These are phyloP conservation scores for Sinocyclocheilus anophthalmus DNA, from an alignment of 2,113 vertebrate genomes.

Conservation along the genomic window DNA sequence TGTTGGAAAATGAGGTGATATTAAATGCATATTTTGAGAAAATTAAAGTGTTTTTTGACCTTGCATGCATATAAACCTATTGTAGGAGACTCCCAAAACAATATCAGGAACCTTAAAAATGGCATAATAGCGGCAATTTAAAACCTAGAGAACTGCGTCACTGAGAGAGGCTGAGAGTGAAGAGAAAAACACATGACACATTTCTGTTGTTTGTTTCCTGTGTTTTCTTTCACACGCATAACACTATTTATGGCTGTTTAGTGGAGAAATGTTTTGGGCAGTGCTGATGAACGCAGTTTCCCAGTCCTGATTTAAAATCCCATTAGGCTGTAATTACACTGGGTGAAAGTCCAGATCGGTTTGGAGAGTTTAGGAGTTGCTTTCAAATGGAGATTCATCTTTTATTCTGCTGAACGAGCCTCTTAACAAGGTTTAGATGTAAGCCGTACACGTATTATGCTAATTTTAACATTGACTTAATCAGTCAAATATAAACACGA, in stretches of 20 bases:
- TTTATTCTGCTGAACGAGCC: constrained; percentile 30
- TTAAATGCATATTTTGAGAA: too few species aligned
- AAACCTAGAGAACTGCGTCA: not conserved
- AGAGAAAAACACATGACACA: not conserved
- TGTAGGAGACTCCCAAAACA: too few species aligned
- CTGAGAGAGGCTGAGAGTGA: too few species aligned
- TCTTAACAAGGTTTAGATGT: constrained; percentile 36
- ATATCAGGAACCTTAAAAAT: too few species aligned
- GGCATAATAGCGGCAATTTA: not conserved
- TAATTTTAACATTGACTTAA: not conserved
- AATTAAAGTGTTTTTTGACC: too few species aligned
- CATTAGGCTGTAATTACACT: constrained; percentile 52
- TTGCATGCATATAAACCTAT: too few species aligned
- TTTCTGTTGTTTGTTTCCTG: constrained; percentile 37
- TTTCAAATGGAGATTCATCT: constrained; percentile 29
- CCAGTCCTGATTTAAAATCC: constrained; percentile 55
- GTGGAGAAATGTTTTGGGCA: constrained; percentile 37
- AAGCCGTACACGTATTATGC: not conserved
- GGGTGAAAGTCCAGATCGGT: constrained; percentile 47
- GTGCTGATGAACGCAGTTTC: constrained; percentile 48
- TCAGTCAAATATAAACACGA: constrained; percentile 3
- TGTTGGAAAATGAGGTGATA: too few species aligned
- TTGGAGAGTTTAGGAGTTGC: not conserved
- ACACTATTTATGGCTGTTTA: constrained; percentile 39
- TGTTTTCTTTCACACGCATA: constrained; percentile 41